Evolutionary conservation across 2,113 vertebrate species (phyloP).

Genomic region (Passerina amoena): DNA sequence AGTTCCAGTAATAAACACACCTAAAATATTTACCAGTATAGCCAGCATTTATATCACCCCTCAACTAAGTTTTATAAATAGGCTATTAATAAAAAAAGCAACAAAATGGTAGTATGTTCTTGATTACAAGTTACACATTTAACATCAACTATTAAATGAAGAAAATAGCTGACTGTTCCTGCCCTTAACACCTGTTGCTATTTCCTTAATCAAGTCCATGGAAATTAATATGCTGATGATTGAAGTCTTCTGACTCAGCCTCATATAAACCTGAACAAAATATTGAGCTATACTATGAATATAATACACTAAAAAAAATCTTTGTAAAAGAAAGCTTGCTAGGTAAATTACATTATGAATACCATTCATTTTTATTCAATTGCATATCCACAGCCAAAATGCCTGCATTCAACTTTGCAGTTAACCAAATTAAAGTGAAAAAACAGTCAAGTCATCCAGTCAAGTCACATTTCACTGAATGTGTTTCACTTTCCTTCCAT

Average conservation of each 20-base stretch:
- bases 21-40: not conserved
- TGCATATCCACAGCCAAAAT: not conserved
- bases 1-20: not conserved
- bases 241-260: not conserved
- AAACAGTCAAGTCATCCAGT: not conserved
- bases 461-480: fast-evolving
- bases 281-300: not conserved
- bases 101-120: not conserved
- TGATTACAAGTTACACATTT: not conserved
- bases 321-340: not conserved
- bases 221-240: not conserved
- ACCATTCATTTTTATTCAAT: not conserved
- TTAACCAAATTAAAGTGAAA: not conserved
- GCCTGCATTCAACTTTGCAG: not conserved
- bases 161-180: not conserved
- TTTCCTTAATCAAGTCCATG: not conserved
- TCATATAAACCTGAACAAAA: not conserved
- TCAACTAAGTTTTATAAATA: not conserved
- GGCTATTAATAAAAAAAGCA: not conserved
- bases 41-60: not conserved
- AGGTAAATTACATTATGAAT: not conserved
- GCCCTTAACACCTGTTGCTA: not conserved
- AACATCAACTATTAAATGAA: not conserved
- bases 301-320: not conserved
- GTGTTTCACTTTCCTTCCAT: not conserved